Evolutionary conservation across 1,140 invertebrate species (phyloP).

Genomic region (Drosophila oshimai): DNA sequence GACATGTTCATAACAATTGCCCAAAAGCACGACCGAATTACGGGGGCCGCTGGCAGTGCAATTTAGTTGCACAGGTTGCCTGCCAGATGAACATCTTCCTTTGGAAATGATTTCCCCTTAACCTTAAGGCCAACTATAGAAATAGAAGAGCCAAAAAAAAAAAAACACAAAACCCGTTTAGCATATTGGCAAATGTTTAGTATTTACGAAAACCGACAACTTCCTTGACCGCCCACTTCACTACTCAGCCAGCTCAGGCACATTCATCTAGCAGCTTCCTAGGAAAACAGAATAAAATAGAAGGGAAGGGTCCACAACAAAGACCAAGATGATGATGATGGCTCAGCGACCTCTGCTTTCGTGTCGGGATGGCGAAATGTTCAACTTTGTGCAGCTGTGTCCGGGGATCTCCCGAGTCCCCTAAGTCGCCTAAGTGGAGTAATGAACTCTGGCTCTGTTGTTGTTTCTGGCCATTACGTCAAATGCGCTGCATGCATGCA

Average conservation of each 20-base stretch:
- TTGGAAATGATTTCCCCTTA: conserved; percentile 60
- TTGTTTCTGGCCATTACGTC: conserved; percentile 41
- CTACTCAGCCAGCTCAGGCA: not conserved
- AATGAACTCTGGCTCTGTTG: conserved; percentile 65
- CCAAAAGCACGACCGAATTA: conserved; percentile 68
- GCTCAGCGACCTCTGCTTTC: conserved; percentile 66
- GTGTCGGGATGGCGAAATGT: conserved; percentile 24
- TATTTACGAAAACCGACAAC: conserved; percentile 63
- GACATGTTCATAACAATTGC: conserved; percentile 80
- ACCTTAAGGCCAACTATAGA: conserved; percentile 66
- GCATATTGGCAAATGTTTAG: conserved; percentile 76
- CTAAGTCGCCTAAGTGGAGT: conserved; percentile 80
- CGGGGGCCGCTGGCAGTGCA: conserved; percentile 51
- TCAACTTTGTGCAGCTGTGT: conserved; percentile 70
- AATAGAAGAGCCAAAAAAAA: conserved; percentile 49
- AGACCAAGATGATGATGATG: conserved; percentile 50
- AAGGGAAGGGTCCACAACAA: conserved; percentile 5
- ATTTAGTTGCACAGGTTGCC: conserved; percentile 57
- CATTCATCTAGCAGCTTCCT: conserved; percentile 39
- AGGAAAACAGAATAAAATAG: conserved; percentile 37
- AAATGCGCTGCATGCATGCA: conserved; percentile 52
- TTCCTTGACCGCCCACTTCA: conserved; percentile 79
- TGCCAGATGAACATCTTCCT: conserved; percentile 69
- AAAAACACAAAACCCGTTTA: conserved; percentile 61
- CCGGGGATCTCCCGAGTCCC: conserved; percentile 37